A percentile compares a stretch with the other conserved stretches of the same genome.
These are phyloP conservation scores for Monochamus alternatus DNA, from an alignment of 2,888 invertebrate genomes.

Conservation along the genomic window DNA sequence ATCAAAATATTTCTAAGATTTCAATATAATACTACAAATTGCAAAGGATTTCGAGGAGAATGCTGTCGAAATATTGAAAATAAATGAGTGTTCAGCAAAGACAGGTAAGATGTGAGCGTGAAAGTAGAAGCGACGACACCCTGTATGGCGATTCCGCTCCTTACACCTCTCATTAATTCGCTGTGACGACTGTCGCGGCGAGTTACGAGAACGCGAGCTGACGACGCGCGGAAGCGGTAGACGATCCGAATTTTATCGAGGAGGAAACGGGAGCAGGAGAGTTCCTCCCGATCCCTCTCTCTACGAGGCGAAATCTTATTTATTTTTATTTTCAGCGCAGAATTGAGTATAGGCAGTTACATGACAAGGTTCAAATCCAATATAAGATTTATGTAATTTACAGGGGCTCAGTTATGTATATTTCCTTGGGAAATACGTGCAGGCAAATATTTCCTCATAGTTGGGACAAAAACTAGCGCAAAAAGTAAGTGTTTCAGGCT, in stretches of 20 bases:
- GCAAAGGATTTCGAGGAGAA: too few species aligned
- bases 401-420: constrained; percentile 36
- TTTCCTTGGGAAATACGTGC: neutral
- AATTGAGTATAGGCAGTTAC: constrained; percentile 47
- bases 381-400: constrained; percentile 44
- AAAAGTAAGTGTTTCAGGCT: neutral
- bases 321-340: constrained; percentile 47
- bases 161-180: constrained; percentile 11
- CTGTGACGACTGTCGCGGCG: constrained; percentile 17
- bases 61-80: too few species aligned
- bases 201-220: constrained; percentile 5
- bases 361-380: constrained; percentile 44
- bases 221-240: constrained; percentile 21
- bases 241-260: constrained; percentile 36
- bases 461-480: neutral
- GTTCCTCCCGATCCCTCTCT: constrained; percentile 28
- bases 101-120: too few species aligned
- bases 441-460: neutral
- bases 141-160: too few species aligned
- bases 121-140: too few species aligned
- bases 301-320: constrained; percentile 45
- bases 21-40: too few species aligned
- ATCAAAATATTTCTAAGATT: too few species aligned
- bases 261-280: constrained; percentile 31
- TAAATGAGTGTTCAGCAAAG: too few species aligned